phyloP scores from a whole-genome alignment of 2,797 vertebrate species.

The Brachymystax lenok region DNA sequence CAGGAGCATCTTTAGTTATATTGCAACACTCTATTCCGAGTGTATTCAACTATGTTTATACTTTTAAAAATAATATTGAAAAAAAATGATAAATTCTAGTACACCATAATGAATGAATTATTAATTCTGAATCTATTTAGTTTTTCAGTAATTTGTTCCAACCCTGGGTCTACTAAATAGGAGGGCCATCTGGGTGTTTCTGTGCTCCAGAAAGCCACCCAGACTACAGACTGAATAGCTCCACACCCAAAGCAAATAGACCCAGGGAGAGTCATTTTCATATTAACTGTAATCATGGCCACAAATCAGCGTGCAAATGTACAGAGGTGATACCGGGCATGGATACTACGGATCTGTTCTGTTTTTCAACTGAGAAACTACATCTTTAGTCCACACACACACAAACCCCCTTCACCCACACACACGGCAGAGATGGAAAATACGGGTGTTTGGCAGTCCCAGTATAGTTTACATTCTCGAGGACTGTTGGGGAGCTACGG shows the following conservation, averaged over 20 bases:
- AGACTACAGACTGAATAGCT: conserved; percentile 1
- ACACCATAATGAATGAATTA: neutral
- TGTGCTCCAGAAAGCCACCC: neutral
- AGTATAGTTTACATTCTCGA: conserved; percentile 16
- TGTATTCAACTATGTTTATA: too few relatives aligned
- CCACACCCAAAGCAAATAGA: conserved; percentile 49
- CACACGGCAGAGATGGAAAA: neutral
- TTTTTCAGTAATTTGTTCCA: neutral
- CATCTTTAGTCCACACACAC: neutral
- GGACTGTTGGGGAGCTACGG: conserved; percentile 6
- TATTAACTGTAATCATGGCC: conserved; percentile 44
- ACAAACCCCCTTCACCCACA: neutral
- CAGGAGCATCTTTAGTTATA: too few relatives aligned
- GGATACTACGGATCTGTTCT: neutral
- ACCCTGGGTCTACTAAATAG: neutral
- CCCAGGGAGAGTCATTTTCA: conserved; percentile 58
- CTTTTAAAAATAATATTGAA: too few relatives aligned
- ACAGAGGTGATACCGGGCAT: conserved; percentile 9
- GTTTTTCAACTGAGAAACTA: neutral
- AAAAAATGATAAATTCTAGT: neutral
- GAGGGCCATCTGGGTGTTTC: neutral
- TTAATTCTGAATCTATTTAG: neutral
- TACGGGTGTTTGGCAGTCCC: conserved; percentile 14
- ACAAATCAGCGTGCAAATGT: conserved; percentile 40
- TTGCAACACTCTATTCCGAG: too few relatives aligned